Evolutionary conservation across 2,113 vertebrate species (phyloP), one percentile per base, ranked within the genome.

Genomic region (Colaptes auratus): DNA sequence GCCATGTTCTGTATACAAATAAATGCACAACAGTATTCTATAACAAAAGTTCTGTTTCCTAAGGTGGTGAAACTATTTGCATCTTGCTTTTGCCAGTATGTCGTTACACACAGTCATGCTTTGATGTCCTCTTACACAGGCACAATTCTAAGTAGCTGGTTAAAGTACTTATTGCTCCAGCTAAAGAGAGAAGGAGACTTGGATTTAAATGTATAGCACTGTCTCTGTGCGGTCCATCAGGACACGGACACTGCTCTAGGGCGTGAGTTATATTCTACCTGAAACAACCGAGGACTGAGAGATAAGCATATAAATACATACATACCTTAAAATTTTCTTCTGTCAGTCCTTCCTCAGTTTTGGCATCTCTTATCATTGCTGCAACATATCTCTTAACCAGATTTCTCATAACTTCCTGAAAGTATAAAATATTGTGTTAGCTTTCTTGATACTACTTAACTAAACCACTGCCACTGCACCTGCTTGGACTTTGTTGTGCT

Each of bases 251-350:
- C 8, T 56, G 10, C 7, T 63, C 30, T 66, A 78, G 8, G n/a
- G 63, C 78, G 58, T 4, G 55, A 81, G 5, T 50, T 64, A 61
- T 25, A 35, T 16, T 9, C 15, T 67, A 85, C 63, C 6, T 66
- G 18, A 76, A 82, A 61, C 13, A 65, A 50, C 19, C 20, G 8
- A n/a, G 25, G 9, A 88, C 9, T 56, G 11, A 70, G 15, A 88
- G 28, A 19, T 6, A 42, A 81, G 83, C 9, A 24, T 15, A 23
- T 61, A 72, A 82, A 77, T 46, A 66, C 83, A 12, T 4, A 11
- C 13, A 85, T 97, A 99, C 99, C 98, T 99, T 99, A 88, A 99
- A 99, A 96, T 99, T 99, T 91, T 99, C 99, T 86, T 99, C 99
- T 1, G 99, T 99, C 74, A 99, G 94, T 9, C 99, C 99, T 93